Conservation (phyloP, 2,113 vertebrate genomes). For the Lynx canadensis region DNA sequence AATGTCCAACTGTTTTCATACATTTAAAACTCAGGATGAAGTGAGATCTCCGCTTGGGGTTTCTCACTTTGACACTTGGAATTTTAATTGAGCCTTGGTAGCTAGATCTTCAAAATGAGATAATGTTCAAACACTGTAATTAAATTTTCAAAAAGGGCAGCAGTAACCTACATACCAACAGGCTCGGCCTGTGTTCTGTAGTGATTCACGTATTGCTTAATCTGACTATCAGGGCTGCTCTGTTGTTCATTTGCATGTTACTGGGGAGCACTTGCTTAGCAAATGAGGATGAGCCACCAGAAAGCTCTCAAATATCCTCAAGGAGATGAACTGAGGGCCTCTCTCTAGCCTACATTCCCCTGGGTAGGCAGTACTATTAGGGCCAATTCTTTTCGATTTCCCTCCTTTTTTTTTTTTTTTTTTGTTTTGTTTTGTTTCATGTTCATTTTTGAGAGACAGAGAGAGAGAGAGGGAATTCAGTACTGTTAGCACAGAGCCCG, state of each 20-base stretch:
- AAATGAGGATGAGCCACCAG: not conserved
- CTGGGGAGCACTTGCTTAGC: not conserved
- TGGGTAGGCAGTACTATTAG: not conserved
- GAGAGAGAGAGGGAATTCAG: too few species aligned
- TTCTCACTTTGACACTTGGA: conserved; percentile 52
- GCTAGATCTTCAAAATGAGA: conserved; percentile 74
- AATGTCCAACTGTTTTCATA: conserved; percentile 69
- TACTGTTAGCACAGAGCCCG: too few species aligned
- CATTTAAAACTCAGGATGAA: conserved; percentile 65
- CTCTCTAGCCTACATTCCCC: not conserved
- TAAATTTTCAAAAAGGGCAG: conserved; percentile 70
- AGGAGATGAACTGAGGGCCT: not conserved
- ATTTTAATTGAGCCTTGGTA: conserved; percentile 75
- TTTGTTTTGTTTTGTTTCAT: not conserved
- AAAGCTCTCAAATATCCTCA: not conserved
- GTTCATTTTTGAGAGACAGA: too few species aligned
- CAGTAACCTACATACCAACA: conserved; percentile 48
- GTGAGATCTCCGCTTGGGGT: conserved; percentile 61
- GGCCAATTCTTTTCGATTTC: not conserved
- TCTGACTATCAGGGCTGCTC: not conserved
- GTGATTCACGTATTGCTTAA: not conserved
- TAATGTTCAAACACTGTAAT: conserved; percentile 73
- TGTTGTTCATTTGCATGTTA: conserved; percentile 28
- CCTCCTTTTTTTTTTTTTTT: not conserved
- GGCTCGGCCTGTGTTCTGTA: conserved; percentile 8